Evolutionary conservation across 2,888 invertebrate genomes (phyloP).

Genomic region (Cyaniris semiargus): DNA sequence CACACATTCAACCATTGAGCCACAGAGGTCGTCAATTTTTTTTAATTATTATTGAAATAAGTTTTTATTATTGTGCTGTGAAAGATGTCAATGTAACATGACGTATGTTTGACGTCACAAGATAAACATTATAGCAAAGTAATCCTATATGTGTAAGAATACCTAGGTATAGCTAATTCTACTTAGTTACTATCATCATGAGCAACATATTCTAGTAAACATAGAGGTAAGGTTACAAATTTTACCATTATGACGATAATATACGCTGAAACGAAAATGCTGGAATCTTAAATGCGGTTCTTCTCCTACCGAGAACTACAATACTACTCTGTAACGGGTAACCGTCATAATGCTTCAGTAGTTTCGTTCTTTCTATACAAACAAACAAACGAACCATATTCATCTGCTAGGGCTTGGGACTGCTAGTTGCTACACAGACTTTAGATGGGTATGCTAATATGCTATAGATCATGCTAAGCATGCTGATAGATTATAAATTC

Average conservation of each 20-base stretch:
- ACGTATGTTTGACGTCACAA: constrained; percentile 8
- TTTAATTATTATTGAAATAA: background rate
- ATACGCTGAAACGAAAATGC: background rate
- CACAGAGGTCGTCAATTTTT: background rate
- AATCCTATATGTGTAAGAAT: background rate
- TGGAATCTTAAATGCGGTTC: background rate
- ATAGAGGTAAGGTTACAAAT: background rate
- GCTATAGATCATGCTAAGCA: too few relatives aligned
- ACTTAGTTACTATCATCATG: background rate
- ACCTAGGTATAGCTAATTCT: background rate
- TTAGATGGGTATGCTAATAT: too few relatives aligned
- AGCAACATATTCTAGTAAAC: background rate
- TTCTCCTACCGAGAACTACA: too few relatives aligned
- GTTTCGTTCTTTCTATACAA: background rate
- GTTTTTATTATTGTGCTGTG: background rate
- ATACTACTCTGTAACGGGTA: background rate
- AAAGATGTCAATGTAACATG: background rate
- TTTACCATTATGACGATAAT: background rate
- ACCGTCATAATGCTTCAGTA: background rate
- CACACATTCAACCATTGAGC: too few relatives aligned
- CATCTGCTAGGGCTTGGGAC: too few relatives aligned
- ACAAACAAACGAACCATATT: background rate
- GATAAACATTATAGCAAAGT: constrained; percentile 15
- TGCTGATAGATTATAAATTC: too few relatives aligned
- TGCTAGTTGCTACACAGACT: too few relatives aligned